These are phyloP conservation scores for Gortyna flavago DNA, from an alignment of 2,888 invertebrate species.

Conservation along the genomic window DNA sequence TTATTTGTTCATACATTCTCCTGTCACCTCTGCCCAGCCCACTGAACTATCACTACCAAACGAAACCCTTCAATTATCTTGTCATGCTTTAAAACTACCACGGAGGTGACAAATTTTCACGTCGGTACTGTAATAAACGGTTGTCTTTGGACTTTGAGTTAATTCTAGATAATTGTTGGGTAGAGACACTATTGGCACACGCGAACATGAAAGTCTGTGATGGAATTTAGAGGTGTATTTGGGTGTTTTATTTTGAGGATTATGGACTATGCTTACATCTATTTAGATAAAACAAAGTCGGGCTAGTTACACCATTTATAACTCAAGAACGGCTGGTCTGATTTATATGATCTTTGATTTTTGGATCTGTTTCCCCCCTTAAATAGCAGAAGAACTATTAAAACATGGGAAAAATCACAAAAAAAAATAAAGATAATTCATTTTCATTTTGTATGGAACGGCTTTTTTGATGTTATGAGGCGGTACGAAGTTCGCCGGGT, in stretches of 20 bases:
- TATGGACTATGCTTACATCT: background rate
- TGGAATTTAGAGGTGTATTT: background rate
- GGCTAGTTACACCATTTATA: too few species aligned
- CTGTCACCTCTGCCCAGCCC: conserved; percentile 43
- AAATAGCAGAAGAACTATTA: too few species aligned
- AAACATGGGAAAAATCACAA: too few species aligned
- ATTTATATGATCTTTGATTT: too few species aligned
- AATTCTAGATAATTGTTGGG: conserved; percentile 15
- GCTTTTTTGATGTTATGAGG: too few species aligned
- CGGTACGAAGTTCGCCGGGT: too few species aligned
- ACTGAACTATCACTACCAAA: conserved; percentile 28
- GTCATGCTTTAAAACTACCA: conserved; percentile 55
- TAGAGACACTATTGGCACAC: conserved; percentile 3
- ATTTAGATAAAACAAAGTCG: too few species aligned
- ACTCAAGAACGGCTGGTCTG: too few species aligned
- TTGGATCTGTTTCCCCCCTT: too few species aligned
- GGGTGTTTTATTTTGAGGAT: background rate
- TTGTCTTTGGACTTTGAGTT: conserved; percentile 34
- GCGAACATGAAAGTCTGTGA: background rate
- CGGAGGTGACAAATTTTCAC: conserved; percentile 61
- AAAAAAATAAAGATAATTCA: too few species aligned
- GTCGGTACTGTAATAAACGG: conserved; percentile 29
- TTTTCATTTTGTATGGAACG: too few species aligned
- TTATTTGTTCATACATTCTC: conserved; percentile 44
- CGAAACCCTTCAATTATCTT: conserved; percentile 58